Evolutionary conservation across 2,113 vertebrate species (phyloP).

Genomic region (Picathartes gymnocephalus): DNA sequence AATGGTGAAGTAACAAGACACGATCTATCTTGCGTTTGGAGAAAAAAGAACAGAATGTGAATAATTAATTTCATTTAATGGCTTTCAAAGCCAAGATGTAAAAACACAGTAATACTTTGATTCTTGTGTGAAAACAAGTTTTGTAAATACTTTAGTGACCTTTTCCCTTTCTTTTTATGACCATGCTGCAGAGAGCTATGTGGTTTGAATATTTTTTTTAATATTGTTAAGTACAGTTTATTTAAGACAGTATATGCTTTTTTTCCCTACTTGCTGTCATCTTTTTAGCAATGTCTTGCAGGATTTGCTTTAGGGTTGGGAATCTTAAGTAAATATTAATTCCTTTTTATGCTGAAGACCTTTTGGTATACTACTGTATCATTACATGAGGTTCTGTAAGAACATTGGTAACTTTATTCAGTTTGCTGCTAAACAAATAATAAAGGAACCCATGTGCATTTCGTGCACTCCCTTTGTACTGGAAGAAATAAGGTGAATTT

Average conservation of each 20-base stretch:
- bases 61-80: conserved; percentile 48
- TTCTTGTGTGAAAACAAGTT: not conserved
- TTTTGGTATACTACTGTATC: not conserved
- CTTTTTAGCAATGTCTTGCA: not conserved
- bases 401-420: not conserved
- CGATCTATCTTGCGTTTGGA: not conserved
- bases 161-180: not conserved
- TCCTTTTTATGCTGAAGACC: not conserved
- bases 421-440: not conserved
- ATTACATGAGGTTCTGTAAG: not conserved
- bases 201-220: not conserved
- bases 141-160: not conserved
- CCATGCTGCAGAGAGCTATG: not conserved
- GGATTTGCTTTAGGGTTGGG: not conserved
- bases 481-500: not conserved
- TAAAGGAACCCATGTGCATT: not conserved
- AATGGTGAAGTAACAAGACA: not conserved
- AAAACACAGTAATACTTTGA: not conserved
- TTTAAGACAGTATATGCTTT: not conserved
- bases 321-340: not conserved
- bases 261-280: not conserved
- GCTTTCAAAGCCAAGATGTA: conserved; percentile 5
- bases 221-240: not conserved
- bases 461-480: not conserved
- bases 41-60: conserved; percentile 15